phyloP scores from a whole-genome alignment of 1,140 invertebrate genomes.

The Whitmania pigra region DNA sequence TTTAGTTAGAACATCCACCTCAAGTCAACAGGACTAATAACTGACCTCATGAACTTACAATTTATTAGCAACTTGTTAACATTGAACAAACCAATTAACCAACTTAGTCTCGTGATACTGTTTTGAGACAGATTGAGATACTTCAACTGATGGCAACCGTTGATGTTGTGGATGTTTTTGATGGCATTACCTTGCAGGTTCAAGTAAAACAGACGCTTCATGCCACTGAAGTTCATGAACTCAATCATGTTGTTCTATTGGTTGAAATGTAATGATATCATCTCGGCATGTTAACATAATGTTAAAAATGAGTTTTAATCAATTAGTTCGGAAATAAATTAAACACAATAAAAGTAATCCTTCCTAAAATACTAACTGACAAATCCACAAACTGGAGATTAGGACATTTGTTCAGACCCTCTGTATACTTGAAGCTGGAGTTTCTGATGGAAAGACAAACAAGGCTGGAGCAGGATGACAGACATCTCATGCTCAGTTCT shows the following conservation, averaged over 20 bases:
- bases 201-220: not conserved
- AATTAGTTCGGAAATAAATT: no score
- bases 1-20: not conserved
- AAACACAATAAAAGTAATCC: no score
- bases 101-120: not conserved
- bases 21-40: no score
- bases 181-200: not conserved
- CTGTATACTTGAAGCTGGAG: no score
- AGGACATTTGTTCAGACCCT: not conserved
- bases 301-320: no score
- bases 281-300: no score
- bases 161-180: not conserved
- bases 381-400: constrained; percentile 11
- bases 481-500: no score
- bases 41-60: no score
- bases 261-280: no score
- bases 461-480: no score
- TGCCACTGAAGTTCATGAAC: not conserved
- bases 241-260: not conserved
- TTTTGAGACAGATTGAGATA: not conserved
- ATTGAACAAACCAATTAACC: not conserved
- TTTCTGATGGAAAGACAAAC: no score
- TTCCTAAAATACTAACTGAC: not conserved
- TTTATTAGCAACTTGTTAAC: no score
- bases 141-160: not conserved